These are phyloP conservation scores for Electrona antarctica DNA, from an alignment of 2,113 vertebrate genomes.

Conservation along the genomic window DNA sequence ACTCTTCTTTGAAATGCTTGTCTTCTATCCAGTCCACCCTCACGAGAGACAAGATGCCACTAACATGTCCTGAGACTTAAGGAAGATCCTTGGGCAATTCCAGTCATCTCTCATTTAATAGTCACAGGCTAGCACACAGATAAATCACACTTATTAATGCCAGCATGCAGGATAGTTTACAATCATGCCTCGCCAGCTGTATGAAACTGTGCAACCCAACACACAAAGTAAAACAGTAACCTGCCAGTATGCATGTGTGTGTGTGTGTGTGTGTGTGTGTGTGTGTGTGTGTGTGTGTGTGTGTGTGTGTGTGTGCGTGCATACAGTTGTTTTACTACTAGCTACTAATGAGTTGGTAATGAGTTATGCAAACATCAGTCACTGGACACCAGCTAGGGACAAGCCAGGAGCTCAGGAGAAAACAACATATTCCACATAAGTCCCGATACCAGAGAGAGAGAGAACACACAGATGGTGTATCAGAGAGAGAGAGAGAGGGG, in stretches of 20 bases:
- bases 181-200: background rate
- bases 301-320: slow-evolving; percentile 16
- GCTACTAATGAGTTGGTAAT: slow-evolving; percentile 38
- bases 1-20: too few species aligned
- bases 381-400: slow-evolving; percentile 54
- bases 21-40: too few species aligned
- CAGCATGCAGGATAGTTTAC: background rate
- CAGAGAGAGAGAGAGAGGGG: background rate
- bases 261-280: slow-evolving; percentile 6
- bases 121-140: too few species aligned
- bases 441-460: slow-evolving; percentile 34
- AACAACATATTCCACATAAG: slow-evolving; percentile 56
- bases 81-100: too few species aligned
- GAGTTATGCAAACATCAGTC: slow-evolving; percentile 66
- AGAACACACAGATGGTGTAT: too few species aligned
- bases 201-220: background rate
- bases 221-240: background rate
- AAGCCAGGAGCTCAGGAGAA: slow-evolving; percentile 41
- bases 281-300: background rate
- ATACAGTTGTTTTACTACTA: background rate
- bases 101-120: too few species aligned
- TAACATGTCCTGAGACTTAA: too few species aligned
- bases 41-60: too few species aligned
- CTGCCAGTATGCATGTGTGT: background rate
- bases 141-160: background rate